A percentile compares a stretch with the other conserved stretches of the same genome.
Evolutionary conservation across 2,888 invertebrate species (phyloP).

Genomic region (Pegoplata infirma): DNA sequence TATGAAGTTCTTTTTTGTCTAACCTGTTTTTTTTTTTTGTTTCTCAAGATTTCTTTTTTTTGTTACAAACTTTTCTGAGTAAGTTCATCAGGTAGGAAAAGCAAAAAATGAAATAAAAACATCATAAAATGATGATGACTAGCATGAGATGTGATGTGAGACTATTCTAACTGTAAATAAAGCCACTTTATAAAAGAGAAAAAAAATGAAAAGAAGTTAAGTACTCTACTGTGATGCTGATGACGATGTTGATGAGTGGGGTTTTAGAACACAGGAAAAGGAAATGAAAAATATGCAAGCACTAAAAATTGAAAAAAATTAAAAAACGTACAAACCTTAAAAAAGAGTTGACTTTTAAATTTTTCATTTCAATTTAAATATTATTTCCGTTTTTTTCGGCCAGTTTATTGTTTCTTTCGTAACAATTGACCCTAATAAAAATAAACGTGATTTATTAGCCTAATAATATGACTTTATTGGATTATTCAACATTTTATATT

Average conservation of each 20-base stretch:
- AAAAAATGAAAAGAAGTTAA: conserved; percentile 44
- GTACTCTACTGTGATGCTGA: too few relatives aligned
- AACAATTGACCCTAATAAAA: conserved; percentile 39
- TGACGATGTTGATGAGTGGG: conserved; percentile 54
- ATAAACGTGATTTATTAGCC: conserved; percentile 50
- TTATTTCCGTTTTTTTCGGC: neutral
- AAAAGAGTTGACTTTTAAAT: neutral
- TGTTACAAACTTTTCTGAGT: conserved; percentile 46
- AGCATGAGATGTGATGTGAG: conserved; percentile 46
- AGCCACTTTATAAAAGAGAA: conserved; percentile 59
- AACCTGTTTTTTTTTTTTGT: conserved; percentile 12
- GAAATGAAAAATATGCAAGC: conserved; percentile 20
- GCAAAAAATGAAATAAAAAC: conserved; percentile 22
- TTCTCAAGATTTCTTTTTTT: conserved; percentile 33
- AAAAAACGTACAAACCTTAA: neutral
- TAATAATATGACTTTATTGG: conserved; percentile 58
- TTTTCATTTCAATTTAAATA: conserved; percentile 10
- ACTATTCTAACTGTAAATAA: conserved; percentile 59
- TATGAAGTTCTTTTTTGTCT: conserved; percentile 38
- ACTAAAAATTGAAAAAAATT: neutral
- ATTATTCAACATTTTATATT: conserved; percentile 43
- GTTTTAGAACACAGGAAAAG: conserved; percentile 49
- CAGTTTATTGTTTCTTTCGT: neutral
- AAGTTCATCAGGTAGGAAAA: conserved; percentile 54
- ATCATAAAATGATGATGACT: conserved; percentile 15